Conservation (phyloP, 2,888 invertebrate genomes). For the Myopa testacea region DNA sequence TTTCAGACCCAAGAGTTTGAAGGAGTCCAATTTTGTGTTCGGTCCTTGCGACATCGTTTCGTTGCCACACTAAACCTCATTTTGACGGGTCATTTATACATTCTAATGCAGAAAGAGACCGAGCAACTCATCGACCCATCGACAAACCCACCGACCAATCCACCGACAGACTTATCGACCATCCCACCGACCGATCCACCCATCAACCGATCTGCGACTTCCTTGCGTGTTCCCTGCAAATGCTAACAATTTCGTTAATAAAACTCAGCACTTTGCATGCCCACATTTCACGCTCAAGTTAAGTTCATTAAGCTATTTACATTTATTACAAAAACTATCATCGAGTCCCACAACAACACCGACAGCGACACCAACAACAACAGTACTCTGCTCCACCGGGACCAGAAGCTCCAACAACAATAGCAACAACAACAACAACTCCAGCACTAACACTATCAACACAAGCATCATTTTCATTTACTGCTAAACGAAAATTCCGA, state of each 20-base stretch:
- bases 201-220: neutral
- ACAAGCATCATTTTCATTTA: conserved; percentile 40
- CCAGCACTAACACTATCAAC: conserved; percentile 28
- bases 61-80: too few species aligned
- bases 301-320: conserved; percentile 31
- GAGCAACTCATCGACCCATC: neutral
- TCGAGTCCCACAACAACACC: conserved; percentile 8
- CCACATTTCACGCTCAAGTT: conserved; percentile 21
- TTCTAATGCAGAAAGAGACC: neutral
- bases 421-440: neutral
- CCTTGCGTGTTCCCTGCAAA: neutral
- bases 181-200: neutral
- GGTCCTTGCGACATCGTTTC: too few species aligned
- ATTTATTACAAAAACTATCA: conserved; percentile 30
- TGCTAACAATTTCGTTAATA: conserved; percentile 17
- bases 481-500: conserved; percentile 41
- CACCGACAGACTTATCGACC: too few species aligned
- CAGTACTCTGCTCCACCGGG: neutral
- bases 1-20: too few species aligned
- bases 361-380: neutral
- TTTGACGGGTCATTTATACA: neutral
- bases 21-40: too few species aligned
- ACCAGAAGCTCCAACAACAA: neutral
- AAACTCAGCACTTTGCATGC: conserved; percentile 20
- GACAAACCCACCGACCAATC: too few species aligned